phyloP scores from a whole-genome alignment of 2,113 vertebrate species.

The Aepyceros melampus region DNA sequence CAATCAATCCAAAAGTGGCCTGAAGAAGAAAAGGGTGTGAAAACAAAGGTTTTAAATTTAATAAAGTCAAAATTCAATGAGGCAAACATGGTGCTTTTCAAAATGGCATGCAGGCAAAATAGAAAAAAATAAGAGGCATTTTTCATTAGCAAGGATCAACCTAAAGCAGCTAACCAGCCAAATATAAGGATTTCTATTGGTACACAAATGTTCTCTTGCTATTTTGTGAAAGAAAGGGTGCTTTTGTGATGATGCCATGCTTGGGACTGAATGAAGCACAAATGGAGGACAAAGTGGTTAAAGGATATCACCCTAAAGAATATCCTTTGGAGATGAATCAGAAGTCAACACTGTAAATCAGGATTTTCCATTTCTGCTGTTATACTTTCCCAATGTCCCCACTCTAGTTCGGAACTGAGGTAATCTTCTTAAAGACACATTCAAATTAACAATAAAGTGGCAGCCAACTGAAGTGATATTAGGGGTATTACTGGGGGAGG shows the following conservation, averaged over 20 bases:
- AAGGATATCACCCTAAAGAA: neutral
- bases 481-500: neutral
- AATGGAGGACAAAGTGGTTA: neutral
- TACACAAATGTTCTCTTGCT: neutral
- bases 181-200: neutral
- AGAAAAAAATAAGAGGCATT: neutral
- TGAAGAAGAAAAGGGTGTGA: neutral
- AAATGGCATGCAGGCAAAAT: neutral
- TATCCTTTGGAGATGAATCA: neutral
- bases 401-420: neutral
- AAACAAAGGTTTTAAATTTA: neutral
- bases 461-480: neutral
- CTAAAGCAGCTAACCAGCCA: neutral
- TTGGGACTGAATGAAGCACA: neutral
- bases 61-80: neutral
- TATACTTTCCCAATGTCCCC: neutral
- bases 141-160: neutral
- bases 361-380: neutral
- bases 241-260: neutral
- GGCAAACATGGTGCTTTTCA: neutral
- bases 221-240: neutral
- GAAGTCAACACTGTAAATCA: neutral
- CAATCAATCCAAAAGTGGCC: neutral
- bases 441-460: slow-evolving; percentile 13
- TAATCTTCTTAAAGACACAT: neutral